A percentile compares a stretch with the other conserved stretches of the same genome.
Conservation (phyloP, 2,113 vertebrate genomes). For the Noturus placidus region DNA sequence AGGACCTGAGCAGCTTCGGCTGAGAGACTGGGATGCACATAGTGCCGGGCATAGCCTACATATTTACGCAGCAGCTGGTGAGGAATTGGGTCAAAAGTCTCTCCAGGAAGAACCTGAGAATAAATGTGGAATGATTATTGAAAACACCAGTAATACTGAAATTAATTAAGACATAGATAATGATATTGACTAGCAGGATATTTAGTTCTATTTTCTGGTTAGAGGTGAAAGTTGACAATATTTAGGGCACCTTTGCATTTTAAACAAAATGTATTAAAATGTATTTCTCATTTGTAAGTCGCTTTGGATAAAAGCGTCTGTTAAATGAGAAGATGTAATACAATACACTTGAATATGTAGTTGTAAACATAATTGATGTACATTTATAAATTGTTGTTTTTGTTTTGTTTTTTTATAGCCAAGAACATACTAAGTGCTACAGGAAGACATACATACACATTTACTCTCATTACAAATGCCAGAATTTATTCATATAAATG, state of each 20-base stretch:
- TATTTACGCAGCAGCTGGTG: slow-evolving; percentile 91
- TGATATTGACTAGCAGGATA: not conserved
- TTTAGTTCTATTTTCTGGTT: not conserved
- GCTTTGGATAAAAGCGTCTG: no score
- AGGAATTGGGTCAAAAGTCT: slow-evolving; percentile 85
- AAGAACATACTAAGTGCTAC: not conserved
- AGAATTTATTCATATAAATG: not conserved
- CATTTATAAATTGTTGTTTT: not conserved
- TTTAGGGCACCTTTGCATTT: not conserved
- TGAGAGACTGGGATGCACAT: slow-evolving; percentile 84
- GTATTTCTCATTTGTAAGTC: no score
- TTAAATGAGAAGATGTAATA: no score
- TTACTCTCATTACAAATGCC: not conserved
- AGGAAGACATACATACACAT: not conserved
- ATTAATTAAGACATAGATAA: not conserved
- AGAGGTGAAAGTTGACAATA: not conserved
- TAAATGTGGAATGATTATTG: not conserved
- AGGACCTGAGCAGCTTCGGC: slow-evolving; percentile 85
- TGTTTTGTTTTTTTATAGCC: not conserved
- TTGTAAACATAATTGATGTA: not conserved
- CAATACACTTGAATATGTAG: not conserved
- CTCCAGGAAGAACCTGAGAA: slow-evolving; percentile 77
- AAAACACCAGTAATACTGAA: not conserved
- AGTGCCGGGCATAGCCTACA: slow-evolving; percentile 91
- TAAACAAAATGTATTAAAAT: not conserved